These are phyloP conservation scores for Zaprionus bogoriensis DNA, from an alignment of 2,888 invertebrate species.

Conservation along the genomic window DNA sequence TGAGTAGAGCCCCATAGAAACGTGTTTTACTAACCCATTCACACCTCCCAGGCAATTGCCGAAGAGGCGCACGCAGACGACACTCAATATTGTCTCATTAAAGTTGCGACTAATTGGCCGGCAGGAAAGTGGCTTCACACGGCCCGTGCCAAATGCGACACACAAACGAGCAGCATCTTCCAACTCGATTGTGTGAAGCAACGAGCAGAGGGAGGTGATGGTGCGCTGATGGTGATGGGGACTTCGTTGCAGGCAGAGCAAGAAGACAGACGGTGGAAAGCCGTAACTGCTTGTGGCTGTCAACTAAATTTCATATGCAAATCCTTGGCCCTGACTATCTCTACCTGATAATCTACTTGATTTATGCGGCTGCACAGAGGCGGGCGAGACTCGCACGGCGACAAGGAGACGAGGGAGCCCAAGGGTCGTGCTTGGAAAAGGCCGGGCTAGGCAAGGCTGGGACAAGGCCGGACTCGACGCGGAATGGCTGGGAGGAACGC, in stretches of 20 bases:
- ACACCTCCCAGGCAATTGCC: constrained; percentile 23
- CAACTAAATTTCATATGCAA: constrained; percentile 76
- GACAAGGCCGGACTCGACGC: neutral
- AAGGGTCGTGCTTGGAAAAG: neutral
- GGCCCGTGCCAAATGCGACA: constrained; percentile 1
- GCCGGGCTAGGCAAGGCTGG: neutral
- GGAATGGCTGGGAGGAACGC: constrained; percentile 34
- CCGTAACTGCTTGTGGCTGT: constrained; percentile 63
- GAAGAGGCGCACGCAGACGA: constrained; percentile 5
- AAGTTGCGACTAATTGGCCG: constrained; percentile 41
- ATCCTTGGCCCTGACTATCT: constrained; percentile 69
- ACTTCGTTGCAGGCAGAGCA: too few relatives aligned
- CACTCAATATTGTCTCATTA: constrained; percentile 36
- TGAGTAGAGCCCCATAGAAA: too few relatives aligned
- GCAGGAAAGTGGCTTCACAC: constrained; percentile 30
- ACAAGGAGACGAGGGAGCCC: constrained; percentile 4
- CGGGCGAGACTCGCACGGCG: constrained; percentile 2
- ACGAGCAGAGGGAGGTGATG: neutral
- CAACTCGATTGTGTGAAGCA: too few relatives aligned
- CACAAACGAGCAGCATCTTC: constrained; percentile 1
- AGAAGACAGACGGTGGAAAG: constrained; percentile 33
- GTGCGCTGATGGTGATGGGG: neutral
- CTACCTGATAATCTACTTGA: constrained; percentile 74
- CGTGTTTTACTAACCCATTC: too few relatives aligned
- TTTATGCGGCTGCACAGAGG: constrained; percentile 63